phyloP scores from a whole-genome alignment of 2,113 vertebrate genomes.

The Datnioides undecimradiatus region DNA sequence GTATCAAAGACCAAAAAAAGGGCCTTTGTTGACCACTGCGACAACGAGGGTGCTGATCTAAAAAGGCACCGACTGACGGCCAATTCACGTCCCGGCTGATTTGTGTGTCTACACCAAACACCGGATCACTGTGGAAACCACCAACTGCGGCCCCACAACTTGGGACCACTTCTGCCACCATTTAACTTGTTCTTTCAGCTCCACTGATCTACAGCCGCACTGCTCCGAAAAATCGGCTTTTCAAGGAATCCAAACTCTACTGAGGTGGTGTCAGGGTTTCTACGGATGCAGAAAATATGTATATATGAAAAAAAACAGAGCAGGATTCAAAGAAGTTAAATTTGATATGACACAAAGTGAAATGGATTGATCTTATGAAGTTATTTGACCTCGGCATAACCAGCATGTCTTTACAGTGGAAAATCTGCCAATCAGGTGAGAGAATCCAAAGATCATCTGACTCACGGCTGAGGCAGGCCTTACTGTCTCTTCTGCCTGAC shows the following conservation, averaged over 20 bases:
- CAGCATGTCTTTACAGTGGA: not conserved
- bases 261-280: slow-evolving; percentile 1
- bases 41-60: slow-evolving; percentile 31
- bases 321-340: not conserved
- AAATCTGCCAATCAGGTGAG: not conserved
- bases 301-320: slow-evolving; percentile 13
- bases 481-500: not conserved
- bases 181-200: slow-evolving; percentile 34
- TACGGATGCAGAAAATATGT: not conserved
- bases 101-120: slow-evolving; percentile 66
- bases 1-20: slow-evolving; percentile 11
- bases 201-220: not conserved
- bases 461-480: no score
- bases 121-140: slow-evolving; percentile 67
- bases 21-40: slow-evolving; percentile 12
- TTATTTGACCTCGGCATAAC: not conserved
- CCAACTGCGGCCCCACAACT: slow-evolving; percentile 44
- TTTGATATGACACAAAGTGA: not conserved
- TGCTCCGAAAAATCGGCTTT: not conserved
- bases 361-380: not conserved
- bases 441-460: not conserved
- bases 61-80: slow-evolving; percentile 47
- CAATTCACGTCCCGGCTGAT: slow-evolving; percentile 61
- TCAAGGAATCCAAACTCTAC: not conserved
- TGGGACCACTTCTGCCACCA: slow-evolving; percentile 18